These are phyloP conservation scores for Brachyhypopomus gauderio DNA, from an alignment of 2,113 vertebrate genomes.

Conservation along the genomic window DNA sequence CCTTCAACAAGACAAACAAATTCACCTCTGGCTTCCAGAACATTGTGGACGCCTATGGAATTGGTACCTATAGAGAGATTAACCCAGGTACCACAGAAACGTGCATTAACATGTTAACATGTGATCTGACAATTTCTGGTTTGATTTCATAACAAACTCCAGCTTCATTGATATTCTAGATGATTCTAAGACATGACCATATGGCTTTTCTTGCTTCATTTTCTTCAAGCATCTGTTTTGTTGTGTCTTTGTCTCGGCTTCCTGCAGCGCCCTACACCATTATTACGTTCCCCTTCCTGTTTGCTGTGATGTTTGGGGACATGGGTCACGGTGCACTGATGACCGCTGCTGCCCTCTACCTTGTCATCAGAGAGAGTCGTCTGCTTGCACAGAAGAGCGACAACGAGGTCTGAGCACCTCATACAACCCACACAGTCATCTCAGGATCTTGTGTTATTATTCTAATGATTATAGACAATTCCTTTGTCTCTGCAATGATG, in stretches of 20 bases:
- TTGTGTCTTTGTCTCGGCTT: constrained; percentile 8
- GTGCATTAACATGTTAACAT: not conserved
- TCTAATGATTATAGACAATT: not conserved
- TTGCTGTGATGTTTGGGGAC: constrained; percentile 99
- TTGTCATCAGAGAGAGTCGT: constrained; percentile 91
- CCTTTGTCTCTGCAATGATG: no score
- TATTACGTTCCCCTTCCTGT: constrained; percentile 97
- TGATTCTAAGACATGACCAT: not conserved
- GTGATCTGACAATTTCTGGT: no score
- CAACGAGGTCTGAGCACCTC: constrained; percentile 82
- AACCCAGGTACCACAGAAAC: constrained; percentile 83
- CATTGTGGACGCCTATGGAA: constrained; percentile 93
- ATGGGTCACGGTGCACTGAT: constrained; percentile 93
- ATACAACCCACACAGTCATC: not conserved
- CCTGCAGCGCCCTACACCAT: constrained; percentile 91
- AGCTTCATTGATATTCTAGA: not conserved
- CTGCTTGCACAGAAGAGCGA: constrained; percentile 92
- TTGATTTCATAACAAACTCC: not conserved
- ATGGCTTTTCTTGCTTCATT: not conserved
- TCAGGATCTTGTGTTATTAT: not conserved
- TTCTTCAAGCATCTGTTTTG: not conserved
- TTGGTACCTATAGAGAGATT: constrained; percentile 93
- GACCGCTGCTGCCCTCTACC: constrained; percentile 90
- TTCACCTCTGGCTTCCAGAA: constrained; percentile 97
- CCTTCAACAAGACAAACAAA: constrained; percentile 96